Base-by-base conservation (phyloP, 1,140 invertebrate genomes). In the Monomorium pharaonis region DNA sequence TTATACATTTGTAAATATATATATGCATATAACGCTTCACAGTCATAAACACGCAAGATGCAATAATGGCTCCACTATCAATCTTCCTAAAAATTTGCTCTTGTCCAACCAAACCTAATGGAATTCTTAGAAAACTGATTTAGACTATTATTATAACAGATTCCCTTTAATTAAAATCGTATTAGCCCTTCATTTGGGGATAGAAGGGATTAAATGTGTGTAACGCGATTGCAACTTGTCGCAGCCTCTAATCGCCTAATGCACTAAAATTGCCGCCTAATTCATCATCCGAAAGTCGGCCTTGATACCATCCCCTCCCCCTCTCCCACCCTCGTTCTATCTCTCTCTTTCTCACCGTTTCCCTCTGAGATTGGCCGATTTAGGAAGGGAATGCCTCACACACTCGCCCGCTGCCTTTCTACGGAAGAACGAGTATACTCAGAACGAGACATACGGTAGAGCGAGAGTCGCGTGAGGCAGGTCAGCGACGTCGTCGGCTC, bases 401-500 rank as follows among this genome's bases (percentile, higher is more conserved):
- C 47, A 24, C 54, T 76, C 18, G 16, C 27, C 33, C 49, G 42
- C 58, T 44, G 76, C 16, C 74, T 76, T 67, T 67, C 81, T 72
- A 62, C 74, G 67, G 75, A 72, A 63, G 85, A 86, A 81, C 84
- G 67, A 87, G 76, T 83, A 74, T 76, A 74, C 24, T 24, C 16
- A 81, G 77, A 81, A 81, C 58, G 63, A 83, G 69, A 88, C 44
- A 10, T 58, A 78, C 84, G 74, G 67, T 88, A 69, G 74, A 89
- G 54, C 58, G 84, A 89, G 84, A 89, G 60, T 84, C 87, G 88
- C 84, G 88, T 89, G 88, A 86, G 88, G 88, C 84, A 89, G 88
- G 88, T 89, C 88, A 89, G 87, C 88, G 72, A 84, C 88, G 74
- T 88, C 84, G 67, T 84, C 86, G 72, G 49, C 74, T 83, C 63